These are phyloP conservation scores for Rissa tridactyla DNA, from an alignment of 2,113 vertebrate genomes.

Conservation along the genomic window DNA sequence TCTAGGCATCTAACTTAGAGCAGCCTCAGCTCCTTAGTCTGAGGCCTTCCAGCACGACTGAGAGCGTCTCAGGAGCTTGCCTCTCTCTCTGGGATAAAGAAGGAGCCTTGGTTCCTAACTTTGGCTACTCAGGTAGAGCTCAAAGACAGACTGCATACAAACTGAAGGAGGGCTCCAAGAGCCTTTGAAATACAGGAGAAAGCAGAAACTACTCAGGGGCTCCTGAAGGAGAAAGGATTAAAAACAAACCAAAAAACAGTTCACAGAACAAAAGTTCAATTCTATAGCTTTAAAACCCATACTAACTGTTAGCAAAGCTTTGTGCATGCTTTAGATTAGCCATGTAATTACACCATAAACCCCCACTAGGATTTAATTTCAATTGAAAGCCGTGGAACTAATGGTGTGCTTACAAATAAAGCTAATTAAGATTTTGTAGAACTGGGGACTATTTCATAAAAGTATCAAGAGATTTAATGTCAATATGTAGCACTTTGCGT, in stretches of 20 bases:
- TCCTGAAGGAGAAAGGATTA: background rate
- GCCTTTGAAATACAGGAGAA: background rate
- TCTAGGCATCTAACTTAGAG: background rate
- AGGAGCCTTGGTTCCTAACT: background rate
- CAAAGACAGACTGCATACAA: background rate
- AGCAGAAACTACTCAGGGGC: background rate
- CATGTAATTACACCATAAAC: background rate
- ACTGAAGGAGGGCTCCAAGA: background rate
- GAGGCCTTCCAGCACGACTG: background rate
- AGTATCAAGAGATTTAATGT: background rate
- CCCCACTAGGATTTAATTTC: background rate
- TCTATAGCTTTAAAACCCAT: background rate
- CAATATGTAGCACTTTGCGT: background rate
- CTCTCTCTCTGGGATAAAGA: background rate
- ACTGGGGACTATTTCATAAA: background rate
- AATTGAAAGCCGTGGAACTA: background rate
- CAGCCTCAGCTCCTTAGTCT: background rate
- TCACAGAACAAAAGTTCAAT: background rate
- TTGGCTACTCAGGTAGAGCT: background rate
- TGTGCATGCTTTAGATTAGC: background rate
- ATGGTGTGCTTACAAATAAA: conserved; percentile 17
- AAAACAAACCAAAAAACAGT: background rate
- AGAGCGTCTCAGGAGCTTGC: background rate
- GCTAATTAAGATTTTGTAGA: background rate
- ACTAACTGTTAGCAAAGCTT: background rate